phyloP scores from a whole-genome alignment of 2,113 vertebrate genomes.

The Phalacrocorax brasilianus region DNA sequence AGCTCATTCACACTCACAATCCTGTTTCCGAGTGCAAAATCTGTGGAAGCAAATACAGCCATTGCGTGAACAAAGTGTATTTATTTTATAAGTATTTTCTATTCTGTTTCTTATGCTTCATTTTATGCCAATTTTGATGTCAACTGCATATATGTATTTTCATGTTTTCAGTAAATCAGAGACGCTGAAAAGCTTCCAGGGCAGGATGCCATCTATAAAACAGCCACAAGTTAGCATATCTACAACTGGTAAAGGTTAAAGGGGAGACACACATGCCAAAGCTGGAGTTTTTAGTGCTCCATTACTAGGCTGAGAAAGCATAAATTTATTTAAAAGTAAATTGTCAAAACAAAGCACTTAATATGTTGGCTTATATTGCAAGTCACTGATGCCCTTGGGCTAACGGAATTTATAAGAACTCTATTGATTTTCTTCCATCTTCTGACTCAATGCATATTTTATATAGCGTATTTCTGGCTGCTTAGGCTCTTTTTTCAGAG shows the following conservation, averaged over 20 bases:
- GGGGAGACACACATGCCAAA: neutral
- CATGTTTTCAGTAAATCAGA: neutral
- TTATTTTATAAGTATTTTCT: neutral
- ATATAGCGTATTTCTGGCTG: neutral
- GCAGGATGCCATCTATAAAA: neutral
- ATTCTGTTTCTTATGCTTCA: neutral
- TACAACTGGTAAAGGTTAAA: neutral
- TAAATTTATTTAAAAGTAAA: slow-evolving; percentile 27
- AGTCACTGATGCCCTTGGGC: slow-evolving; percentile 20
- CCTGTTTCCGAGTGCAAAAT: neutral
- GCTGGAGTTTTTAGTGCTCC: neutral
- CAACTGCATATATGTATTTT: fast-evolving
- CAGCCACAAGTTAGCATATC: neutral
- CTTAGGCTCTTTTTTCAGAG: neutral
- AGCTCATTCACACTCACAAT: neutral
- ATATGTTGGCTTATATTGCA: neutral
- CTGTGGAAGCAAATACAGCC: neutral
- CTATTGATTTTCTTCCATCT: slow-evolving; percentile 30
- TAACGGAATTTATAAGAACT: slow-evolving; percentile 16
- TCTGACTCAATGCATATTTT: slow-evolving; percentile 36
- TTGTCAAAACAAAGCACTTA: slow-evolving; percentile 57
- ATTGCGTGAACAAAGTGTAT: neutral
- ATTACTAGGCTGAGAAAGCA: neutral
- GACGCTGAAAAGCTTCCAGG: neutral
- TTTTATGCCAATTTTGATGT: neutral